phyloP scores from a whole-genome alignment of 2,797 vertebrate species.

The Odontamblyopus lacepedii region DNA sequence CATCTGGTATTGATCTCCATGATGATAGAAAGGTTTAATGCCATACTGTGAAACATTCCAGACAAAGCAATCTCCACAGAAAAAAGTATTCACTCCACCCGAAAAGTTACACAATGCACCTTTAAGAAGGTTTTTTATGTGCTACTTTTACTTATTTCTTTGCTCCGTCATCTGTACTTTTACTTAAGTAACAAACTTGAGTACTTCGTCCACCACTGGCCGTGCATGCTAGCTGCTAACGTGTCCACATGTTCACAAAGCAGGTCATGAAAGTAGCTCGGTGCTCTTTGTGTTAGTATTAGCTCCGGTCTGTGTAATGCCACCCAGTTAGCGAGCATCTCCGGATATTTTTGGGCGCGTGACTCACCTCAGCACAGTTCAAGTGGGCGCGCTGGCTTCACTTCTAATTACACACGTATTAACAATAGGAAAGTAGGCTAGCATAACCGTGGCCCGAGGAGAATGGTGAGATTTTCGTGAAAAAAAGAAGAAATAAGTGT shows the following conservation, averaged over 20 bases:
- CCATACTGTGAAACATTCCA: too few species aligned
- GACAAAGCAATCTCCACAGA: too few species aligned
- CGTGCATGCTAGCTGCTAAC: constrained; percentile 14
- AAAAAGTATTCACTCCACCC: too few species aligned
- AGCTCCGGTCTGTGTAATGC: constrained; percentile 34
- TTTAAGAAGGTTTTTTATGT: too few species aligned
- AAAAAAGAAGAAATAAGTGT: neutral
- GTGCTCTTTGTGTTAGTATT: constrained; percentile 30
- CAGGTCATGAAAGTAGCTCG: constrained; percentile 41
- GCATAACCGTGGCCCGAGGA: neutral
- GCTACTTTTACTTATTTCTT: too few species aligned
- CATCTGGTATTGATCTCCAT: too few species aligned
- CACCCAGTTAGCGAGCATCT: constrained; percentile 44
- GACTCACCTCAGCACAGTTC: constrained; percentile 50
- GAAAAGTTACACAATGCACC: too few species aligned
- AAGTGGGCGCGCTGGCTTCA: constrained; percentile 24
- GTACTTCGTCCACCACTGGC: too few species aligned
- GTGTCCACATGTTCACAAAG: constrained; percentile 59
- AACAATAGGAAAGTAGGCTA: constrained; percentile 10
- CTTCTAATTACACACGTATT: constrained; percentile 47
- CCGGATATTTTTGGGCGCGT: constrained; percentile 55
- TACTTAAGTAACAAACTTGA: too few species aligned
- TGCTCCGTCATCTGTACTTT: too few species aligned
- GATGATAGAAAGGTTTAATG: too few species aligned
- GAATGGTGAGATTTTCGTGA: neutral